Percentiles rank a stretch among this genome's conserved stretches.
These are phyloP conservation scores for Thamnaconus septentrionalis DNA, from an alignment of 2,113 vertebrate genomes.

Conservation along the genomic window DNA sequence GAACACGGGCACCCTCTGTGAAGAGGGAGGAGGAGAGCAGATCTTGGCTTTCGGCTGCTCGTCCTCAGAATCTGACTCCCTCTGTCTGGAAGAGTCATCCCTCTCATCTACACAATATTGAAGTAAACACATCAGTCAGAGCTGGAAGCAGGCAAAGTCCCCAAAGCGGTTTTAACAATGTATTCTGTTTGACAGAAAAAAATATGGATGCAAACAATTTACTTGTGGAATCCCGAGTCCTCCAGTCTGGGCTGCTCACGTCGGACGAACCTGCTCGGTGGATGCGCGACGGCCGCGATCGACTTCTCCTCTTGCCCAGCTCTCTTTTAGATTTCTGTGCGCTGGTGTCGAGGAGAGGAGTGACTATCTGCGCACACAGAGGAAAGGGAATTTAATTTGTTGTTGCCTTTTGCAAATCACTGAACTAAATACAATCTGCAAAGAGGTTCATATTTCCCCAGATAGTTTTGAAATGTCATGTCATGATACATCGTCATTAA, in stretches of 20 bases:
- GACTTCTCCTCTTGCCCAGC: constrained; percentile 74
- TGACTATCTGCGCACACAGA: constrained; percentile 70
- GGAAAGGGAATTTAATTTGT: neutral
- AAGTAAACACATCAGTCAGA: neutral
- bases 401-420: neutral
- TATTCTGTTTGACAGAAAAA: neutral
- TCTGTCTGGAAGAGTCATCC: constrained; percentile 17
- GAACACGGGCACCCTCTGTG: constrained; percentile 79
- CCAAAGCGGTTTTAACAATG: too few species aligned
- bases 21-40: constrained; percentile 33
- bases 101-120: constrained; percentile 28
- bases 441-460: neutral
- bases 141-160: too few species aligned
- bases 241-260: constrained; percentile 62
- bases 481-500: too few species aligned
- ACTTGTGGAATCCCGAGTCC: constrained; percentile 85
- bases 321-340: constrained; percentile 82
- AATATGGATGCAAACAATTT: neutral
- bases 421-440: neutral
- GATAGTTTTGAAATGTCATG: neutral
- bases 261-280: constrained; percentile 51
- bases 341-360: constrained; percentile 82
- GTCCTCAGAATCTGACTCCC: constrained; percentile 60
- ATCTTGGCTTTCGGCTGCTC: constrained; percentile 47
- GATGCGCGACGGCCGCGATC: constrained; percentile 71